Percentiles rank a stretch among this genome's conserved stretches.
phyloP scores from a whole-genome alignment of 2,113 vertebrate genomes.

The Capreolus pygargus region DNA sequence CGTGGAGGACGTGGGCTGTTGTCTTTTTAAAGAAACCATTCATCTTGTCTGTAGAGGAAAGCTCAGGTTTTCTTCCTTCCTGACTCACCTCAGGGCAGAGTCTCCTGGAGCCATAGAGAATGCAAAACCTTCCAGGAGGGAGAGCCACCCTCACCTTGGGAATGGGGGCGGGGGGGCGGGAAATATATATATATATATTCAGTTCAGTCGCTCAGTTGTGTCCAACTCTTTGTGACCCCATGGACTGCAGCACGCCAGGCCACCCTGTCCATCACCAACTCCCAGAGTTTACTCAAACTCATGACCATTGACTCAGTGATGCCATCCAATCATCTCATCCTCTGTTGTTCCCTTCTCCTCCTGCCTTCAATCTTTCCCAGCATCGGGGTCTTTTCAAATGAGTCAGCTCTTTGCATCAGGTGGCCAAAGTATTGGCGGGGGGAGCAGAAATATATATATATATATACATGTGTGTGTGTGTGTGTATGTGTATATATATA shows the following conservation, averaged over 20 bases:
- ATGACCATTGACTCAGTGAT: not conserved
- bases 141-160: not conserved
- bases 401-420: not conserved
- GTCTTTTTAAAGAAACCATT: not conserved
- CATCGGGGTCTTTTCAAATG: not conserved
- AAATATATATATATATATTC: not conserved
- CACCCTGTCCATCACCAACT: not conserved
- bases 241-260: not conserved
- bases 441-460: too few relatives aligned
- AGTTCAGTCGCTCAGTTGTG: not conserved
- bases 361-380: not conserved
- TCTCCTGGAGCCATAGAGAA: not conserved
- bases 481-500: too few relatives aligned
- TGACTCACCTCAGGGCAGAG: not conserved
- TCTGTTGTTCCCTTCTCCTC: not conserved
- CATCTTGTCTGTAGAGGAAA: slow-evolving; percentile 13
- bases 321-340: not conserved
- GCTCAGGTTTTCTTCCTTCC: not conserved
- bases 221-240: not conserved
- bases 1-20: rapidly evolving
- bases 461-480: too few relatives aligned
- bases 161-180: not conserved
- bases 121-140: not conserved
- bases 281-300: not conserved
- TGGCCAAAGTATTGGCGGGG: not conserved